These are phyloP conservation scores for Pseudochromis fuscus DNA, from an alignment of 2,797 vertebrate species.

Conservation along the genomic window DNA sequence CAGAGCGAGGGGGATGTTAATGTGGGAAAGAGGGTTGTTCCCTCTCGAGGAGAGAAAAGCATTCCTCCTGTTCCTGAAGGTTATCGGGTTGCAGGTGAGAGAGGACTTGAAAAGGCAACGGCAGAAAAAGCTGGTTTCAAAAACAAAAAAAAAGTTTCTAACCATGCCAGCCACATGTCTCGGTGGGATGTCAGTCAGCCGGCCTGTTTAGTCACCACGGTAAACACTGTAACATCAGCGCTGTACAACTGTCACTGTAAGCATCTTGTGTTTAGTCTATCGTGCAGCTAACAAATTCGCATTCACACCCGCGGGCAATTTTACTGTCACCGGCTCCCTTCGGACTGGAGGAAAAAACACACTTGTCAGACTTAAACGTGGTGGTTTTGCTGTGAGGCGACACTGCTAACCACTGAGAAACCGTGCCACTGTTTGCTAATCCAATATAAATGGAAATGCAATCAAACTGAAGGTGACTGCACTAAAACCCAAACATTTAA, in stretches of 20 bases:
- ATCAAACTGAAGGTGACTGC: constrained; percentile 37
- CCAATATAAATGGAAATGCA: constrained; percentile 50
- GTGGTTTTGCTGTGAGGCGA: constrained; percentile 13
- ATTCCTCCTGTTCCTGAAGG: constrained; percentile 84
- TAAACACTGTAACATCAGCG: neutral
- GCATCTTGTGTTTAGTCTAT: neutral
- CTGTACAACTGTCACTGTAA: neutral
- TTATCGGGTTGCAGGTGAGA: constrained; percentile 81
- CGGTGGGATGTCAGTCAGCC: neutral
- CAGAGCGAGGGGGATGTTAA: constrained; percentile 62
- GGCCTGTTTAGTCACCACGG: neutral
- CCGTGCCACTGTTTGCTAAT: constrained; percentile 31
- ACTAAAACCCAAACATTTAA: constrained; percentile 37
- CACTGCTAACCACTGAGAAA: constrained; percentile 15
- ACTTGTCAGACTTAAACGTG: neutral
- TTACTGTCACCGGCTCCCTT: constrained; percentile 15
- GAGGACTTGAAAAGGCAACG: constrained; percentile 34
- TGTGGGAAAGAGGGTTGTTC: constrained; percentile 74
- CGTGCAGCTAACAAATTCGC: neutral
- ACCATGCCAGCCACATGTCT: neutral
- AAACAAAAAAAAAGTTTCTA: constrained; percentile 11
- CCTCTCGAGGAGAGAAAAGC: constrained; percentile 71
- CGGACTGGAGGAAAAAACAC: constrained; percentile 11
- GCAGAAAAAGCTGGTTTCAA: constrained; percentile 31
- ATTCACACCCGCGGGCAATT: neutral